Conservation (phyloP, 2,797 vertebrate genomes). For the Gastrophryne carolinensis region DNA sequence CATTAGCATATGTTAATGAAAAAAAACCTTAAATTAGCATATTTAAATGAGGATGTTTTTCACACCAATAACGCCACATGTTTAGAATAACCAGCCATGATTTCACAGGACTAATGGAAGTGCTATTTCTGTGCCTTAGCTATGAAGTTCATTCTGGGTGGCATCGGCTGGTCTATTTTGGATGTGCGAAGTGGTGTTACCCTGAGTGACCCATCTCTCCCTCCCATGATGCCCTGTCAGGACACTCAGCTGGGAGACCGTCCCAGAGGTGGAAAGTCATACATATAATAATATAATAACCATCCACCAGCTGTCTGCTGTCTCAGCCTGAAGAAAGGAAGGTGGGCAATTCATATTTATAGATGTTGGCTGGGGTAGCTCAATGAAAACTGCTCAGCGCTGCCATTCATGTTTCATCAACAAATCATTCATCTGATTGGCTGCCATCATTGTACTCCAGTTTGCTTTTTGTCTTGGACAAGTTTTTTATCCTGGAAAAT, state of each 20-base stretch:
- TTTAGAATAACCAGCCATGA: conserved; percentile 9
- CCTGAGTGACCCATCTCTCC: conserved; percentile 28
- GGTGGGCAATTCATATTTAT: background rate
- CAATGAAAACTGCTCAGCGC: no score
- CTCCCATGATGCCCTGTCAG: conserved; percentile 7
- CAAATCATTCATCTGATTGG: no score
- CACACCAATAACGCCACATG: background rate
- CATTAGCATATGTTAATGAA: no score
- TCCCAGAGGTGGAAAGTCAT: conserved; percentile 8
- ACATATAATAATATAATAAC: background rate
- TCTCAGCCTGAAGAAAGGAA: background rate
- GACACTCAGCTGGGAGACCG: background rate
- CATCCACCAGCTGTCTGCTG: background rate
- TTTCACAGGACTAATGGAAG: conserved; percentile 6
- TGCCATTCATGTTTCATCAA: no score
- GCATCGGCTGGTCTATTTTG: conserved; percentile 1
- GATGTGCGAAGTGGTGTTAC: conserved; percentile 38
- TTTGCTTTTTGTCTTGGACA: no score
- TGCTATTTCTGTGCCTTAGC: conserved; percentile 1
- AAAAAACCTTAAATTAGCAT: no score
- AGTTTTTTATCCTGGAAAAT: no score
- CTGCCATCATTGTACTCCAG: no score
- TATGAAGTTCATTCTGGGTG: background rate
- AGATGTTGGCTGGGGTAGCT: no score
- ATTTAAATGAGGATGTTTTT: no score